phyloP scores from a whole-genome alignment of 2,797 vertebrate genomes.

The Typhlichthys subterraneus region DNA sequence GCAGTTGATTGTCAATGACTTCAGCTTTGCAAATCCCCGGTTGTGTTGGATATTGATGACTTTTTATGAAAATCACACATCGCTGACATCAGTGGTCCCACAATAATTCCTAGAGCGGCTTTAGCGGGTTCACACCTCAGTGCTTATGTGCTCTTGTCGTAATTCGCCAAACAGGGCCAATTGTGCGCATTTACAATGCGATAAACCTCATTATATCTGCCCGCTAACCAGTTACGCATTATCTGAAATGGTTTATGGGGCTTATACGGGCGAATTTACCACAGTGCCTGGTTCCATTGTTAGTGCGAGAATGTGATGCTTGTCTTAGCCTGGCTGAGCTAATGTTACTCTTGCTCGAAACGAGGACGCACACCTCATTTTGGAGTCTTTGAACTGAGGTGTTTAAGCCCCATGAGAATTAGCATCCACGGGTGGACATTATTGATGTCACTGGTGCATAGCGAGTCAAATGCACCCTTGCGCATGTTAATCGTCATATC shows the following conservation, averaged over 20 bases:
- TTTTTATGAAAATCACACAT: conserved; percentile 43
- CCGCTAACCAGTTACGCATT: conserved; percentile 73
- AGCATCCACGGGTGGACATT: conserved; percentile 63
- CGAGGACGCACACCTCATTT: conserved; percentile 58
- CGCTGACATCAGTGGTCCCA: conserved; percentile 17
- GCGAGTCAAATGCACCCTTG: conserved; percentile 67
- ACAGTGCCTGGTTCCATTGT: conserved; percentile 73
- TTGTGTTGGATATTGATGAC: conserved; percentile 45
- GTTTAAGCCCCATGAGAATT: conserved; percentile 75
- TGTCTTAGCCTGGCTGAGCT: conserved; percentile 77
- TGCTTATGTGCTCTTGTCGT: conserved; percentile 52
- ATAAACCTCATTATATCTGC: conserved; percentile 77
- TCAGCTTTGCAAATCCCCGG: conserved; percentile 52
- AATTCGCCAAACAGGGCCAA: conserved; percentile 69
- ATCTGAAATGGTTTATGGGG: conserved; percentile 76
- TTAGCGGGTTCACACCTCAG: conserved; percentile 55
- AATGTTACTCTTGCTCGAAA: conserved; percentile 73
- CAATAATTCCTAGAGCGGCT: conserved; percentile 46
- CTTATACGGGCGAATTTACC: conserved; percentile 73
- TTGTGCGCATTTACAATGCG: conserved; percentile 72
- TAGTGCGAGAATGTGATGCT: conserved; percentile 72
- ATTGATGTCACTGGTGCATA: conserved; percentile 70
- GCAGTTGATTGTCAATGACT: conserved; percentile 43
- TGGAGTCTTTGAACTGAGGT: conserved; percentile 67
- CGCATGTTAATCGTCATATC: conserved; percentile 72